A percentile compares a stretch with the other conserved stretches of the same genome.
These are phyloP conservation scores for Drosophila mimetica DNA, from an alignment of 2,888 invertebrate species.

Conservation along the genomic window DNA sequence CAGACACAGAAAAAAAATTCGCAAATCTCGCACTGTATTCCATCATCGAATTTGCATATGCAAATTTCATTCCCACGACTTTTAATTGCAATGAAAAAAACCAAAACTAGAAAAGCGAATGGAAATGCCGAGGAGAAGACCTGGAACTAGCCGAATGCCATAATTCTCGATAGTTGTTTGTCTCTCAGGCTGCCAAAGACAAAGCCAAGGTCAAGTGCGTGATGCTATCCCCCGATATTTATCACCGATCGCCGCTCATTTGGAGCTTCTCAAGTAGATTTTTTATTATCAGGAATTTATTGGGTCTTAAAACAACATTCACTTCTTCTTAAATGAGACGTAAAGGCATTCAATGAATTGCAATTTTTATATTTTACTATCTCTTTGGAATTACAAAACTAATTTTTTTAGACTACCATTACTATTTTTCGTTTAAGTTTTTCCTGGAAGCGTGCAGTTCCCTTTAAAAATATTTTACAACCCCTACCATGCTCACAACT, in stretches of 20 bases:
- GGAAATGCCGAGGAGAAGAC: slow-evolving; percentile 31
- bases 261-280: slow-evolving; percentile 2
- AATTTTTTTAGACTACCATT: not conserved
- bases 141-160: slow-evolving; percentile 13
- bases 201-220: slow-evolving; percentile 30
- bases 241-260: slow-evolving; percentile 14
- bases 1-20: slow-evolving; percentile 17
- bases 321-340: not conserved
- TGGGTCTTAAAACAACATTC: not conserved
- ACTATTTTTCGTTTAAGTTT: not conserved
- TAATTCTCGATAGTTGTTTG: slow-evolving; percentile 52
- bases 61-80: slow-evolving; percentile 77
- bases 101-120: slow-evolving; percentile 18
- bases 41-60: slow-evolving; percentile 65
- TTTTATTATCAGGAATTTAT: slow-evolving; percentile 3
- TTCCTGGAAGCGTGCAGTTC: not conserved
- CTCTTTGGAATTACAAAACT: not conserved
- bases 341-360: not conserved
- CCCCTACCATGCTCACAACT: not conserved
- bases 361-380: not conserved
- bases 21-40: slow-evolving; percentile 44
- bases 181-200: slow-evolving; percentile 29
- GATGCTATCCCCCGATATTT: slow-evolving; percentile 21
- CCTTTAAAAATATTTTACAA: not conserved
- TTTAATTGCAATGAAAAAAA: slow-evolving; percentile 56